Evolutionary conservation across 2,113 vertebrate species (phyloP).

Genomic region (human (Homo sapiens)): DNA sequence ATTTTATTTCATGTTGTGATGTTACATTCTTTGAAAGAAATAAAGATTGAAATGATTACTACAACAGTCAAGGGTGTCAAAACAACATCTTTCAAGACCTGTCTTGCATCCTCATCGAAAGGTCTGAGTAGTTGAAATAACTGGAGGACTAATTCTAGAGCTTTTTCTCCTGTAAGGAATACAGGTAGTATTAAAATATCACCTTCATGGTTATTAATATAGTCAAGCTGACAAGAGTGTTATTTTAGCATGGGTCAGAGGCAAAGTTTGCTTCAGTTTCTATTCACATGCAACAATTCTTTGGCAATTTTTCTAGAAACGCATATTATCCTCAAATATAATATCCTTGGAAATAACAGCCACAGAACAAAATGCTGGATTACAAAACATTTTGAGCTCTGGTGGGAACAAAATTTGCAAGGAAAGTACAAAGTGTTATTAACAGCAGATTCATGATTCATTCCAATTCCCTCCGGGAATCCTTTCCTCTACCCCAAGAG

Average conservation of each 20-base stretch:
- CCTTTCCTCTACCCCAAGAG: neutral
- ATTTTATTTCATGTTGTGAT: neutral
- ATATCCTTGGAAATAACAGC: constrained; percentile 54
- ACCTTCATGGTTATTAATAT: neutral
- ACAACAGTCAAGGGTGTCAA: neutral
- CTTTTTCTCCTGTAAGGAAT: neutral
- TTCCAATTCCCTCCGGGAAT: neutral
- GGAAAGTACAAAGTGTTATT: constrained; percentile 46
- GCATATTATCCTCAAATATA: constrained; percentile 34
- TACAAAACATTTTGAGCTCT: constrained; percentile 69
- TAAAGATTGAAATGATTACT: neutral
- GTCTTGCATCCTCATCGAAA: neutral
- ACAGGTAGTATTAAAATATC: neutral
- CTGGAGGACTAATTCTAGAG: neutral
- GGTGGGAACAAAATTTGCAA: constrained; percentile 28
- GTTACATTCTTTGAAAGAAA: neutral
- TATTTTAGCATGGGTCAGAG: constrained; percentile 29
- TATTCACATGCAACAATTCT: constrained; percentile 25
- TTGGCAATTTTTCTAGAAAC: constrained; percentile 57
- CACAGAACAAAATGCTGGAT: constrained; percentile 59
- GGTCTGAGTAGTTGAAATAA: neutral
- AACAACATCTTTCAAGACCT: neutral
- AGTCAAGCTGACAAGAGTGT: neutral
- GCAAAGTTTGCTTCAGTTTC: constrained; percentile 31
- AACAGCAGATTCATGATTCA: constrained; percentile 23